Conservation (phyloP, 1,140 invertebrate species). For the Drosophila burlai region DNA sequence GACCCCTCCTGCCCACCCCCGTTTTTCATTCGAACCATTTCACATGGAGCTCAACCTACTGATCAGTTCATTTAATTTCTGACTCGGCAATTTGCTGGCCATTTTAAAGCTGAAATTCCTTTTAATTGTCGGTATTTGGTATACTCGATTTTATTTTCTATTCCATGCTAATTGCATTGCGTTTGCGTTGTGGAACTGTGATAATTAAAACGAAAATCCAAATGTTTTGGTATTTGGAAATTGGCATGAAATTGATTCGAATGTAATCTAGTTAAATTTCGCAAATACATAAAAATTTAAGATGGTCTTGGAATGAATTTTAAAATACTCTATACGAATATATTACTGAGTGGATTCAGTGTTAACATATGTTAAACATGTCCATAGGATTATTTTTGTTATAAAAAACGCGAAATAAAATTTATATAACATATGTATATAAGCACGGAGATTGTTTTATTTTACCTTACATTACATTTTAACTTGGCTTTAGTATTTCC, state of each 20-base stretch:
- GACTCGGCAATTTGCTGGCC: constrained; percentile 39
- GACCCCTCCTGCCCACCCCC: neutral
- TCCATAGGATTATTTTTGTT: too few relatives aligned
- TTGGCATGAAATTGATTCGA: constrained; percentile 41
- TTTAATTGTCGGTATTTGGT: constrained; percentile 44
- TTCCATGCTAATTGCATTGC: constrained; percentile 57
- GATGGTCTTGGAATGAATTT: neutral
- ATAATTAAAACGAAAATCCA: constrained; percentile 47
- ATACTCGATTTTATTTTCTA: constrained; percentile 31
- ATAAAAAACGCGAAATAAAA: neutral
- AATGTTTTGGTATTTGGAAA: constrained; percentile 36
- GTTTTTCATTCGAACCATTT: constrained; percentile 17
- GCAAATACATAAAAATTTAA: constrained; percentile 16
- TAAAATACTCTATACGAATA: neutral
- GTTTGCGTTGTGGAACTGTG: constrained; percentile 27
- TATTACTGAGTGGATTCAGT: neutral
- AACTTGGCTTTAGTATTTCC: neutral
- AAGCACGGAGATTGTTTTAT: too few relatives aligned
- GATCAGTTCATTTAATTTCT: constrained; percentile 76
- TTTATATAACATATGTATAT: too few relatives aligned
- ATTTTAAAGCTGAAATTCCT: constrained; percentile 47
- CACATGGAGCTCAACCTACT: constrained; percentile 62
- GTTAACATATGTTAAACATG: neutral
- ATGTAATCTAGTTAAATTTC: constrained; percentile 30
- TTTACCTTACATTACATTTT: neutral